A percentile compares a stretch with the other conserved stretches of the same genome.
Evolutionary conservation across 1,140 invertebrate species (phyloP).

Genomic region (Episyrphus balteatus): DNA sequence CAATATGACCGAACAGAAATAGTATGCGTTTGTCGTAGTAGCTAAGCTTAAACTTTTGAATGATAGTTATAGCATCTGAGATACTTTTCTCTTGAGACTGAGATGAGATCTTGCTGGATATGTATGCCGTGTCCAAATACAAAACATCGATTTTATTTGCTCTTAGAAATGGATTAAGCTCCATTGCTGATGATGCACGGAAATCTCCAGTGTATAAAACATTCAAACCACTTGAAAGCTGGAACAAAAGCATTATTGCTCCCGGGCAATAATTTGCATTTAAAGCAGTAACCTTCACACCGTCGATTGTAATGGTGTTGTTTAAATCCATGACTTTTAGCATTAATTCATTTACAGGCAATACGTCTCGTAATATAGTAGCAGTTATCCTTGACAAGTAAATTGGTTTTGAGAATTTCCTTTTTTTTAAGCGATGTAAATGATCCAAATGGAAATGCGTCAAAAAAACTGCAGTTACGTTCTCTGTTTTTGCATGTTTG

Average conservation of each 20-base stretch:
- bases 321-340: no score
- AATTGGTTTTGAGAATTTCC: no score
- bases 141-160: conserved; percentile 49
- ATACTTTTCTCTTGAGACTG: conserved; percentile 26
- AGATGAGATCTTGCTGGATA: conserved; percentile 25
- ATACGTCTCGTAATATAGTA: no score
- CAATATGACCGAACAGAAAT: conserved; percentile 48
- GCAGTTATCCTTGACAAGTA: no score
- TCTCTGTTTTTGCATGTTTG: no score
- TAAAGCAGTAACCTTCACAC: no score
- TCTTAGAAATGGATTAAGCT: conserved; percentile 48
- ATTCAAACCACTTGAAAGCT: conserved; percentile 45
- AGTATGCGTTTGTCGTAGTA: conserved; percentile 42
- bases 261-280: conserved; percentile 46
- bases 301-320: no score
- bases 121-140: conserved; percentile 65
- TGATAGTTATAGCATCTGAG: conserved; percentile 7
- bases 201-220: conserved; percentile 68
- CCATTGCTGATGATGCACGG: conserved; percentile 54
- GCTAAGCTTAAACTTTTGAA: conserved; percentile 30
- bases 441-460: no score
- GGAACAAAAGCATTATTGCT: conserved; percentile 59
- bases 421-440: no score
- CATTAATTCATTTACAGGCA: no score
- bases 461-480: no score